Conservation (phyloP, 2,113 vertebrate genomes). For the Lycocorax pyrrhopterus region DNA sequence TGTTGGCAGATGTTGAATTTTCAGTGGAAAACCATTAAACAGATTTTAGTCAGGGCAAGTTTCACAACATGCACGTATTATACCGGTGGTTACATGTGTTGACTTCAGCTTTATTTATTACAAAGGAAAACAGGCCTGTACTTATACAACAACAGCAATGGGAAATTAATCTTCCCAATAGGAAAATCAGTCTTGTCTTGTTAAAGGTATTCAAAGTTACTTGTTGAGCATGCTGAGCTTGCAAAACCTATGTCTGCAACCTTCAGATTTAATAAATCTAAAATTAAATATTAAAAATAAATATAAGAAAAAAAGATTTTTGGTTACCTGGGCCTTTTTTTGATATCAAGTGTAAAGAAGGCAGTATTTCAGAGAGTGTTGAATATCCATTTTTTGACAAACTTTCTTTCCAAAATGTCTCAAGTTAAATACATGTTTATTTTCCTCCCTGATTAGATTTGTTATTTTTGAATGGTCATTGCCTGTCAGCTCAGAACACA, state of each 20-base stretch:
- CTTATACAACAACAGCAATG: constrained; percentile 48
- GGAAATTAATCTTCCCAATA: constrained; percentile 62
- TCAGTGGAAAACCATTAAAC: constrained; percentile 67
- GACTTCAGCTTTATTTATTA: constrained; percentile 68
- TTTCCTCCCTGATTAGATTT: neutral
- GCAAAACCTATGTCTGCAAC: constrained; percentile 22
- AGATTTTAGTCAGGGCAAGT: constrained; percentile 56
- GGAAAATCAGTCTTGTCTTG: constrained; percentile 57
- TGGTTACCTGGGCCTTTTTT: neutral
- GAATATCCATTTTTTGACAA: neutral
- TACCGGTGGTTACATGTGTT: constrained; percentile 56
- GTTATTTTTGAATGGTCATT: neutral
- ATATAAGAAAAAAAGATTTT: neutral
- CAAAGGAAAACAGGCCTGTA: constrained; percentile 61
- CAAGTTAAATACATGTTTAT: neutral
- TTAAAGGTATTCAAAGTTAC: constrained; percentile 48
- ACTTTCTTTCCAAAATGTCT: neutral
- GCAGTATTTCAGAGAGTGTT: neutral
- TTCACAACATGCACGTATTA: constrained; percentile 49
- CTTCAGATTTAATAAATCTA: constrained; percentile 25
- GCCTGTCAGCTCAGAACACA: neutral
- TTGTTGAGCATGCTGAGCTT: constrained; percentile 29
- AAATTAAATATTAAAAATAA: neutral
- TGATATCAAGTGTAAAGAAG: neutral
- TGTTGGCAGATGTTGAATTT: constrained; percentile 71